Evolutionary conservation across 2,797 vertebrate species (phyloP).

Genomic region (Scolopax rusticola): DNA sequence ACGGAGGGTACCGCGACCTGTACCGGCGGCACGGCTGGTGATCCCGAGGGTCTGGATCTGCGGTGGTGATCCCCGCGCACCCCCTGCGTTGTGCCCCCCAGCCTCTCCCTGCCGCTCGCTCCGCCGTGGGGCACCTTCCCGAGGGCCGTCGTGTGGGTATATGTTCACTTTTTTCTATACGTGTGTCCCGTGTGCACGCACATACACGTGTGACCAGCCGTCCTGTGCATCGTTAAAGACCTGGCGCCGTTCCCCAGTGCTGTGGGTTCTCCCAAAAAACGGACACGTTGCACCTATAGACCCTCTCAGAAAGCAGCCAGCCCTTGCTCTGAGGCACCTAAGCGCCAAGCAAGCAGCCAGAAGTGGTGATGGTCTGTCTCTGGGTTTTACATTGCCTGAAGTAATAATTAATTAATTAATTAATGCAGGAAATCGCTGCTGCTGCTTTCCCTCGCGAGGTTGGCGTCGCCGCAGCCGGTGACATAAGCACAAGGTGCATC

Average conservation of each 20-base stretch:
- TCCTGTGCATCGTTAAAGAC: fast-evolving
- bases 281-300: fast-evolving
- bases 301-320: not conserved
- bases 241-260: fast-evolving
- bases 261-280: not conserved
- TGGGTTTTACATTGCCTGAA: not conserved
- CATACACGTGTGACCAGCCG: fast-evolving
- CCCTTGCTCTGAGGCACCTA: fast-evolving
- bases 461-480: not conserved
- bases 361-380: not conserved
- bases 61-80: fast-evolving
- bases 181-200: fast-evolving
- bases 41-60: fast-evolving
- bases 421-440: not conserved
- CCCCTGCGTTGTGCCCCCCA: fast-evolving
- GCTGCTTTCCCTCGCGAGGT: fast-evolving
- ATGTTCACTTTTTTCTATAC: fast-evolving
- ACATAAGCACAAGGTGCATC: conserved; percentile 19
- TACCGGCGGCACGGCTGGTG: fast-evolving
- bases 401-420: not conserved
- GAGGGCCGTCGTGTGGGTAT: fast-evolving
- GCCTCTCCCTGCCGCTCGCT: fast-evolving
- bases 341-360: not conserved
- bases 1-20: fast-evolving
- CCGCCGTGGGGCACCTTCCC: fast-evolving